These are phyloP conservation scores for Argentina silus DNA, from an alignment of 2,797 vertebrate genomes.

Conservation along the genomic window DNA sequence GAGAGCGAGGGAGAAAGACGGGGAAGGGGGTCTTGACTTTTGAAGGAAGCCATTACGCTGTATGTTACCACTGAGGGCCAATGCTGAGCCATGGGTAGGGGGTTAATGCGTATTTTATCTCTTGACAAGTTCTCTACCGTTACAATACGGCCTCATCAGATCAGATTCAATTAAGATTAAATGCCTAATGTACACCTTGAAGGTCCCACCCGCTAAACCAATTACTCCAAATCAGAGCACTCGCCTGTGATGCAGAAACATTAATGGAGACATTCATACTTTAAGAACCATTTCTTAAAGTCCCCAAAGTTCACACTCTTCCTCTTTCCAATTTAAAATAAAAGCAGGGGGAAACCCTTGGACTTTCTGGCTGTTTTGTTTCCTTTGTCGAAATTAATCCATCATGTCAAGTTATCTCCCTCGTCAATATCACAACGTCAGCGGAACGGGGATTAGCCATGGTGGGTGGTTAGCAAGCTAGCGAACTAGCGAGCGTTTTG, in stretches of 20 bases:
- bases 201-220: slow-evolving; percentile 8
- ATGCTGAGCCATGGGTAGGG: neutral
- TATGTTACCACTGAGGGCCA: neutral
- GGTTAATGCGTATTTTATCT: neutral
- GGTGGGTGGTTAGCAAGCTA: no score
- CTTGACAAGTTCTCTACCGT: slow-evolving; percentile 1
- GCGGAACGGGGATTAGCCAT: neutral
- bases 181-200: slow-evolving; percentile 5
- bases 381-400: slow-evolving; percentile 46
- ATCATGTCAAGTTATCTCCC: slow-evolving; percentile 37
- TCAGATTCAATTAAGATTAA: slow-evolving; percentile 34
- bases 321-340: slow-evolving; percentile 10
- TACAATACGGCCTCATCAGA: slow-evolving; percentile 6
- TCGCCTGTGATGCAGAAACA: neutral
- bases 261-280: slow-evolving; percentile 30
- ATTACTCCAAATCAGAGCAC: neutral
- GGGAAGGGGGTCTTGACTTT: neutral
- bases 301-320: slow-evolving; percentile 9
- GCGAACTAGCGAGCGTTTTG: no score
- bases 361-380: slow-evolving; percentile 24
- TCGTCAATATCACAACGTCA: slow-evolving; percentile 34
- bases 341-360: neutral
- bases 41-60: neutral
- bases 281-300: slow-evolving; percentile 17
- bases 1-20: slow-evolving; percentile 13